Evolutionary conservation across 1,140 invertebrate species (phyloP).

Genomic region (Caenorhabditis tropicalis): DNA sequence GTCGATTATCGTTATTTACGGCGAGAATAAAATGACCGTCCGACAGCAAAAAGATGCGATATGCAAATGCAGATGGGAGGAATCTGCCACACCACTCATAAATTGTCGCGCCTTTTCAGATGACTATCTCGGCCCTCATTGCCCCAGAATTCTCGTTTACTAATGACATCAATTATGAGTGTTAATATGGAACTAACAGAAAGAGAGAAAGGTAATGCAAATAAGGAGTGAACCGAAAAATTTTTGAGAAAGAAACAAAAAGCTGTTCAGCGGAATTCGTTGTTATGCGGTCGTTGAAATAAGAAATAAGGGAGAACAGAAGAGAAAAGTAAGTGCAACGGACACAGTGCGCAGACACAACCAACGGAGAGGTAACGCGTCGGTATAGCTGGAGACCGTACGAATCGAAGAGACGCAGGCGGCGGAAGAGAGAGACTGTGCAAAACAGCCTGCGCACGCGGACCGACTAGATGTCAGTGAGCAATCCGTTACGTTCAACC

Average conservation of each 20-base stretch:
- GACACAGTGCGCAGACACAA: constrained; percentile 35
- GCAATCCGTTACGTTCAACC: constrained; percentile 29
- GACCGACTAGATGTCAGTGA: constrained; percentile 15
- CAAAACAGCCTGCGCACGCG: background rate
- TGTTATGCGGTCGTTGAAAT: background rate
- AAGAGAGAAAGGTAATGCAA: background rate
- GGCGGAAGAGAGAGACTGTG: constrained; percentile 20
- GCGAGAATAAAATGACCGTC: background rate
- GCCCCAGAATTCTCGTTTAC: background rate
- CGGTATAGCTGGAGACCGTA: background rate
- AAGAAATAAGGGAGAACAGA: background rate
- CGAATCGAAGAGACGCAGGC: constrained; percentile 1
- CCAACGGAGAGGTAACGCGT: constrained; percentile 34
- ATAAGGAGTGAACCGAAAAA: background rate
- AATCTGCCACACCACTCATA: constrained; percentile 32
- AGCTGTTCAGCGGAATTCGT: background rate
- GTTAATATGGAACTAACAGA: background rate
- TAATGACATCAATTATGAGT: background rate
- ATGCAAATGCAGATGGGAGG: background rate
- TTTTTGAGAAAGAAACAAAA: background rate
- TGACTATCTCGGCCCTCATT: background rate
- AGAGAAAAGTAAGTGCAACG: constrained; percentile 32
- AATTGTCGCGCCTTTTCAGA: constrained; percentile 34
- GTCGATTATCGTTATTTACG: background rate
- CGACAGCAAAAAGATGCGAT: background rate